Conservation (phyloP, 2,797 vertebrate species). For the Halcyon leucocephala region DNA sequence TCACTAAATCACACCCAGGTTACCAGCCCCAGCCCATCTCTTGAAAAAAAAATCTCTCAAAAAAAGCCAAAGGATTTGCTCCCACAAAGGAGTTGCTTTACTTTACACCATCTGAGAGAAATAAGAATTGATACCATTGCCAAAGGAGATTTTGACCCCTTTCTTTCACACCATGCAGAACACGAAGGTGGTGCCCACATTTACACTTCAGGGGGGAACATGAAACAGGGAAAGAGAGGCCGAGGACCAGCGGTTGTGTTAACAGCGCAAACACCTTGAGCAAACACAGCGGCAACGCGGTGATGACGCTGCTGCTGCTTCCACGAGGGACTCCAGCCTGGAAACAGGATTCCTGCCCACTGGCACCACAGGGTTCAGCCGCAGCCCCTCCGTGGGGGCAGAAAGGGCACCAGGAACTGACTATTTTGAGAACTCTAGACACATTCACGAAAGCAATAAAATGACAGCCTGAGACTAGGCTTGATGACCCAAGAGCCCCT, state of each 20-base stretch:
- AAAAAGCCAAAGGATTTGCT: background rate
- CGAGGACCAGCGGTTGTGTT: background rate
- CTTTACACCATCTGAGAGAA: background rate
- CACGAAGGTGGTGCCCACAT: accelerated
- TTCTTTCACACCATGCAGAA: accelerated
- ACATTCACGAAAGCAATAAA: background rate
- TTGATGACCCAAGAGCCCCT: background rate
- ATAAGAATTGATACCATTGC: background rate
- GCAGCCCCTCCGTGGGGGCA: background rate
- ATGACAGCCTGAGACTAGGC: accelerated
- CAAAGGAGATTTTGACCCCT: background rate
- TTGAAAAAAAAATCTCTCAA: background rate
- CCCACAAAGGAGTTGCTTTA: background rate
- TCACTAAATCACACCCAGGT: background rate
- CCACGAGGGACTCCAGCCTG: background rate
- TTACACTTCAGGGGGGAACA: background rate
- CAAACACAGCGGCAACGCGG: background rate
- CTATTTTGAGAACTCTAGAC: background rate
- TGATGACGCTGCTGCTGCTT: too few relatives aligned
- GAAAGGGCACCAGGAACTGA: background rate
- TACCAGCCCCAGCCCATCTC: background rate
- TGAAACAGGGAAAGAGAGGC: background rate
- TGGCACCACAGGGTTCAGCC: background rate
- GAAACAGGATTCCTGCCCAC: background rate
- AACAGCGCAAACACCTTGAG: background rate